phyloP scores from a whole-genome alignment of 2,888 invertebrate genomes.

The Agelastica alni region DNA sequence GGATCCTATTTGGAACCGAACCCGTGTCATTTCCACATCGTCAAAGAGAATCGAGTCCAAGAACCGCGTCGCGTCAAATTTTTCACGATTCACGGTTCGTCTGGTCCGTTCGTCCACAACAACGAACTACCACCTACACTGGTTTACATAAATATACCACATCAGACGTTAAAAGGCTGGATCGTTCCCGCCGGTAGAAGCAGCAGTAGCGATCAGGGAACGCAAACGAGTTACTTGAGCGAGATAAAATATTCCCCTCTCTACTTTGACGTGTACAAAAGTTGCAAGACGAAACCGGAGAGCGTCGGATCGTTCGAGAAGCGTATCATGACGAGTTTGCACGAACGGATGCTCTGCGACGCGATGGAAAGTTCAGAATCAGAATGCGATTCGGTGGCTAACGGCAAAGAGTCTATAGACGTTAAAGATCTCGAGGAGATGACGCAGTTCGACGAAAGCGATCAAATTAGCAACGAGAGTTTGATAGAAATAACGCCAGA shows the following conservation, averaged over 20 bases:
- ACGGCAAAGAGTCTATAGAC: slow-evolving; percentile 7
- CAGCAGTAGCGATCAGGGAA: slow-evolving; percentile 44
- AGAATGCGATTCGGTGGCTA: slow-evolving; percentile 17
- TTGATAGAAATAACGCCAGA: slow-evolving; percentile 35
- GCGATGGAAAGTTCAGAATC: slow-evolving; percentile 20
- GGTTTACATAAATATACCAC: slow-evolving; percentile 48
- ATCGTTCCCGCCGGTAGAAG: slow-evolving; percentile 51
- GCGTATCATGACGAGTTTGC: slow-evolving; percentile 37
- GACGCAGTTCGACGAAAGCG: slow-evolving; percentile 35
- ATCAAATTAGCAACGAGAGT: slow-evolving; percentile 35
- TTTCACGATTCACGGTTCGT: slow-evolving; percentile 25
- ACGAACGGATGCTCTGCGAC: slow-evolving; percentile 36
- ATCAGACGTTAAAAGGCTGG: slow-evolving; percentile 48
- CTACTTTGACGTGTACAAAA: slow-evolving; percentile 31
- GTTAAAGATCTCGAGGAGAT: slow-evolving; percentile 25
- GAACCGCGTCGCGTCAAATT: slow-evolving; percentile 46
- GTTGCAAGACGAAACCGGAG: slow-evolving; percentile 26
- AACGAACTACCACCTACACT: slow-evolving; percentile 45
- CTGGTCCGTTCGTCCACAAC: slow-evolving; percentile 41
- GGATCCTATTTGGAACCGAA: slow-evolving; percentile 54
- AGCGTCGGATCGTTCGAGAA: slow-evolving; percentile 35
- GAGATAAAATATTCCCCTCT: slow-evolving; percentile 38
- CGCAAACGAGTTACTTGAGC: slow-evolving; percentile 47
- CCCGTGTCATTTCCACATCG: slow-evolving; percentile 55
- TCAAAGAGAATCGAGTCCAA: slow-evolving; percentile 43